Percentiles rank a stretch among this genome's conserved stretches.
phyloP scores from a whole-genome alignment of 2,797 vertebrate species.

The Karalla daura region DNA sequence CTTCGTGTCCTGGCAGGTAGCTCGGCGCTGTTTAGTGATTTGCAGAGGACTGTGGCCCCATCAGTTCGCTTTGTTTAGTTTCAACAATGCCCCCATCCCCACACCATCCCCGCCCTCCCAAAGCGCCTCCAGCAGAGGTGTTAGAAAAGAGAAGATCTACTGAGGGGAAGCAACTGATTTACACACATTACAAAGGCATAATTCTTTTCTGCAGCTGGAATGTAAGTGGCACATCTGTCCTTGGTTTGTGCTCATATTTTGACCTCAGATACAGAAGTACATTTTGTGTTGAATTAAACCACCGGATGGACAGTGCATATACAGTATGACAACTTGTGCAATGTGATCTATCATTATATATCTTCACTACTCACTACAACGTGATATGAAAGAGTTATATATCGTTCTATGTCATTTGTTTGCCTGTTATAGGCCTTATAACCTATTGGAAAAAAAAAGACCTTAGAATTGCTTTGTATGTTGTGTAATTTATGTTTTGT shows the following conservation, averaged over 20 bases:
- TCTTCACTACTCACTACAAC: constrained; percentile 75
- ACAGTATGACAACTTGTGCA: constrained; percentile 80
- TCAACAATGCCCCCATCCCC: constrained; percentile 35
- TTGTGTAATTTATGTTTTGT: constrained; percentile 78
- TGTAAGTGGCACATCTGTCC: constrained; percentile 71
- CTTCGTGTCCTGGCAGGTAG: constrained; percentile 59
- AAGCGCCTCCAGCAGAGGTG: constrained; percentile 32
- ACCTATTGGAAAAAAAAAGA: constrained; percentile 69
- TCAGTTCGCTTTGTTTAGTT: constrained; percentile 64
- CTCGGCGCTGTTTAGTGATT: constrained; percentile 49
- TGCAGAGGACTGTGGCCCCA: constrained; percentile 41
- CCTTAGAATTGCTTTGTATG: constrained; percentile 77
- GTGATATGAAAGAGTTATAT: constrained; percentile 77
- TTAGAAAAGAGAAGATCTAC: constrained; percentile 23
- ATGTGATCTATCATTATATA: constrained; percentile 79
- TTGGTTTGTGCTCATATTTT: constrained; percentile 61
- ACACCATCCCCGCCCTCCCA: constrained; percentile 34
- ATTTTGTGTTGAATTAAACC: constrained; percentile 70
- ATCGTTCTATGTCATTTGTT: constrained; percentile 80
- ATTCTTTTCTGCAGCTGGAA: constrained; percentile 70
- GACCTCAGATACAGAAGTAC: constrained; percentile 65
- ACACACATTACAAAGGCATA: constrained; percentile 45
- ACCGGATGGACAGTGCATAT: constrained; percentile 73
- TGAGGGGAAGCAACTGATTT: constrained; percentile 14
- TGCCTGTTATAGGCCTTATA: constrained; percentile 79